Evolutionary conservation across 2,888 invertebrate genomes (phyloP).

Genomic region (Cistogaster globosa): DNA sequence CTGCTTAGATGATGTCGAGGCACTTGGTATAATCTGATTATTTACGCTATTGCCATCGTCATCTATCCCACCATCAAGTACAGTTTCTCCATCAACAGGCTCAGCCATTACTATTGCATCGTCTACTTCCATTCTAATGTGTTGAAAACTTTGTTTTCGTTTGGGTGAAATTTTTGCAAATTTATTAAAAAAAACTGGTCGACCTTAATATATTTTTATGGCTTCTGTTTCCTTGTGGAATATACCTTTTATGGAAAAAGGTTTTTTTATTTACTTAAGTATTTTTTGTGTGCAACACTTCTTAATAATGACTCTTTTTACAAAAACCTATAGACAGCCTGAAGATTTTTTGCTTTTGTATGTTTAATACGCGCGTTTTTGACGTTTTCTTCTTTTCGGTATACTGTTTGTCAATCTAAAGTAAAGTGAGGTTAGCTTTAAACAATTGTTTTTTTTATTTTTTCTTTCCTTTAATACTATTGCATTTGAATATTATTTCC

Average conservation of each 20-base stretch:
- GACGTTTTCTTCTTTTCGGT: constrained; percentile 69
- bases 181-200: constrained; percentile 48
- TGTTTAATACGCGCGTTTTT: constrained; percentile 69
- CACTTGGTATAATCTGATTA: constrained; percentile 46
- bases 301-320: constrained; percentile 27
- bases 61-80: constrained; percentile 50
- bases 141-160: constrained; percentile 77
- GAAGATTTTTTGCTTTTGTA: constrained; percentile 46
- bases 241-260: constrained; percentile 5
- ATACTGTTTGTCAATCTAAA: constrained; percentile 57
- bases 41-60: constrained; percentile 13
- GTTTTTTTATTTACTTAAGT: constrained; percentile 1
- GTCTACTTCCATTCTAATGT: constrained; percentile 78
- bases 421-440: constrained; percentile 66
- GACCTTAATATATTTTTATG: constrained; percentile 3
- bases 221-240: background rate
- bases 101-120: constrained; percentile 72
- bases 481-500: background rate
- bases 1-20: constrained; percentile 58
- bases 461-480: constrained; percentile 15
- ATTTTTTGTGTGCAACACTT: constrained; percentile 32
- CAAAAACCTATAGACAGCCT: constrained; percentile 14
- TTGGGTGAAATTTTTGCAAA: constrained; percentile 77
- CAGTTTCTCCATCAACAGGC: constrained; percentile 60
- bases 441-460: constrained; percentile 42